Evolutionary conservation across 1,140 invertebrate species (phyloP).

Genomic region (Chironomus striatipennis): DNA sequence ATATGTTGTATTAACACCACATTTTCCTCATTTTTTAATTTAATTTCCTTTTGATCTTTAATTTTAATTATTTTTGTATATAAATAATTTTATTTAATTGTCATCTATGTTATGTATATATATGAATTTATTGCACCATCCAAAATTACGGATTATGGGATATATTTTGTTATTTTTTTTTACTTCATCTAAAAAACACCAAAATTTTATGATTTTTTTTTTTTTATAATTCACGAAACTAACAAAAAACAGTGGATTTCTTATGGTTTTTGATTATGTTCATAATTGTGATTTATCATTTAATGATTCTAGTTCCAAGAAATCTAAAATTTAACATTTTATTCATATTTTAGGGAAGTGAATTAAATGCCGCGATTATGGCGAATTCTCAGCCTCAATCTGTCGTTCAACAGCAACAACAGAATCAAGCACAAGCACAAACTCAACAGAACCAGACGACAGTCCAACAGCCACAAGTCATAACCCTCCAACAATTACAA

Average conservation of each 20-base stretch:
- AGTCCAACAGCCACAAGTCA: conserved; percentile 10
- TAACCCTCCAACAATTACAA: background rate
- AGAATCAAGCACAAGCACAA: background rate
- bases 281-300: background rate
- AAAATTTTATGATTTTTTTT: background rate
- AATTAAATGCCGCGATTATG: background rate
- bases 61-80: no score
- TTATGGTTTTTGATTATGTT: conserved; percentile 23
- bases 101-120: no score
- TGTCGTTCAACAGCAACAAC: background rate
- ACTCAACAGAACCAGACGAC: background rate
- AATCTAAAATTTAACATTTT: no score
- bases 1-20: background rate
- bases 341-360: background rate
- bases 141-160: background rate
- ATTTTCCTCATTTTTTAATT: conserved; percentile 14
- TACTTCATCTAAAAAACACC: no score
- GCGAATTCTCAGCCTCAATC: background rate
- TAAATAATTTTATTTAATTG: no score
- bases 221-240: background rate
- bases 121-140: background rate
- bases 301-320: background rate
- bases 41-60: no score
- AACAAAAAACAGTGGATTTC: background rate
- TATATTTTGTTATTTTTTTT: background rate